phyloP scores from a whole-genome alignment of 2,113 vertebrate genomes.

The Syngnathoides biaculeatus region DNA sequence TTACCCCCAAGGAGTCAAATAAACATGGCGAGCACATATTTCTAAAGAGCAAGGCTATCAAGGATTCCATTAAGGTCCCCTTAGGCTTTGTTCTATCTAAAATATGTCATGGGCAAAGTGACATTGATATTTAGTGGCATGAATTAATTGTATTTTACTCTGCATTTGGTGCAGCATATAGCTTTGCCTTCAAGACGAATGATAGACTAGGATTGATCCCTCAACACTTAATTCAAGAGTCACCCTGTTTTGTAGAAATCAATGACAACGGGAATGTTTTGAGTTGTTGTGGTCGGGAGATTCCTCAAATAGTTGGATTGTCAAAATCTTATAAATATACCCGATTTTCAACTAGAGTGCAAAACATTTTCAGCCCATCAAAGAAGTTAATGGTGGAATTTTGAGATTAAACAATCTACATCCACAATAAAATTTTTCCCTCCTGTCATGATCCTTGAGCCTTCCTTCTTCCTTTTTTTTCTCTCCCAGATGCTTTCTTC shows the following conservation, averaged over 20 bases:
- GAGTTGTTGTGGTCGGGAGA: not conserved
- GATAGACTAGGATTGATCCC: no score
- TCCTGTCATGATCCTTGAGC: not conserved
- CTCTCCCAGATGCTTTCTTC: not conserved
- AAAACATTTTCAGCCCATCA: not conserved
- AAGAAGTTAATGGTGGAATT: not conserved
- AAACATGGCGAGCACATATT: constrained; percentile 38
- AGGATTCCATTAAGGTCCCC: constrained; percentile 29
- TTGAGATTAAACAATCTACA: not conserved
- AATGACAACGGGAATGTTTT: constrained; percentile 35
- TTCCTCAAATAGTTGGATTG: not conserved
- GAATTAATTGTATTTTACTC: constrained; percentile 43
- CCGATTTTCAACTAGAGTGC: not conserved
- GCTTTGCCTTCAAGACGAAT: no score
- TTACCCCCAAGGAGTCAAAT: constrained; percentile 29
- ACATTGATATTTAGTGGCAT: constrained; percentile 51
- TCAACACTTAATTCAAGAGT: constrained; percentile 11
- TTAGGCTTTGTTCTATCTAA: constrained; percentile 27
- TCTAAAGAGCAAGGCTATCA: constrained; percentile 51
- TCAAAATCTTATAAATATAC: not conserved
- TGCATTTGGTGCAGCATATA: no score
- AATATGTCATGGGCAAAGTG: constrained; percentile 40
- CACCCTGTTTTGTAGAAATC: constrained; percentile 24
- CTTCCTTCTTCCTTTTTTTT: not conserved
- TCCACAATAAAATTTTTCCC: not conserved